These are phyloP conservation scores for Idaea straminata DNA, from an alignment of 2,888 invertebrate genomes.

Conservation along the genomic window DNA sequence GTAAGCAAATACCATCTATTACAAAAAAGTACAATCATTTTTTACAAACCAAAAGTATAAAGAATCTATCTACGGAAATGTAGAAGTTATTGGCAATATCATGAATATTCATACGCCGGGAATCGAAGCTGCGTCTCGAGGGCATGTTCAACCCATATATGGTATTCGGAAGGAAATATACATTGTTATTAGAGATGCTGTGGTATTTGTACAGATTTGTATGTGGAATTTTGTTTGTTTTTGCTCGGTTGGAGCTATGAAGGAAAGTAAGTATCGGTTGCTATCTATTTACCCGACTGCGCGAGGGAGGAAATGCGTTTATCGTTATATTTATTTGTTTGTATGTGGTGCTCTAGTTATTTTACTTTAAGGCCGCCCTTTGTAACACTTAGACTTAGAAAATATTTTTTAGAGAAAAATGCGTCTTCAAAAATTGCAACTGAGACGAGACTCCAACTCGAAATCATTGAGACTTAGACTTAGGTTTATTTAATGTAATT, in stretches of 20 bases:
- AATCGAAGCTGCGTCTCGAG: neutral
- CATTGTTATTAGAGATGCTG: neutral
- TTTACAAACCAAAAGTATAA: neutral
- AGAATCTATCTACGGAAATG: neutral
- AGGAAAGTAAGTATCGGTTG: neutral
- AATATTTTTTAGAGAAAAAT: too few species aligned
- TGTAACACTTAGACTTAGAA: too few species aligned
- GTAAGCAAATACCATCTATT: too few species aligned
- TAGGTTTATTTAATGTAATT: too few species aligned
- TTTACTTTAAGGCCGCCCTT: too few species aligned
- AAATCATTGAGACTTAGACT: too few species aligned
- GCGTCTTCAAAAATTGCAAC: too few species aligned
- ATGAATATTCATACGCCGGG: conserved; percentile 16
- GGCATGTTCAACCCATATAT: neutral
- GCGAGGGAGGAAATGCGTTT: too few species aligned
- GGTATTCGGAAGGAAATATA: neutral
- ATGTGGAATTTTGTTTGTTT: neutral
- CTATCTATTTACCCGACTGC: too few species aligned
- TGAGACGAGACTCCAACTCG: too few species aligned
- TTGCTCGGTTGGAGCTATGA: neutral
- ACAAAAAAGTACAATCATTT: neutral
- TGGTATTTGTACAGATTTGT: neutral
- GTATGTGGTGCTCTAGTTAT: too few species aligned
- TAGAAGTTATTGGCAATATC: conserved; percentile 18
- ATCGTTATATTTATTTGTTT: too few species aligned